Evolutionary conservation across 2,888 invertebrate species (phyloP), one percentile per base, ranked within the genome.

Genomic region (Amblyjoppa fuscipennis): DNA sequence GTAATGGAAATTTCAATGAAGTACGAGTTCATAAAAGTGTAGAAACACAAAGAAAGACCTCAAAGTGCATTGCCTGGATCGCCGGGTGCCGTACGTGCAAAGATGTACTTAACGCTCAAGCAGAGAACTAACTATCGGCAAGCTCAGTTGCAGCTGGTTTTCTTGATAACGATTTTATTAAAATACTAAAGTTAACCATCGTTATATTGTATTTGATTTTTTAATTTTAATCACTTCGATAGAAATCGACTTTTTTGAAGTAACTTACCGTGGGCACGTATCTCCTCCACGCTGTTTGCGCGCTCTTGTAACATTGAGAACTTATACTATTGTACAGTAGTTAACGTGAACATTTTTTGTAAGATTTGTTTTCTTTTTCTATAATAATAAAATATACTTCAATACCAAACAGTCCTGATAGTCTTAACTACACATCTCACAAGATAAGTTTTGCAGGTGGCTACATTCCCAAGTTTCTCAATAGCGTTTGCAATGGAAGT

Each of bases 361-460:
- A 92, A 91, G 89, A 91, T 88, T 92, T 92, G 88, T 90, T 92
- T 91, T 90, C 89, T 87, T 86, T 91, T 91, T 91, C 91, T 89
- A 91, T 91, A 88, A 90, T 87, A 91, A 91, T 91, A 91, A 91
- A 70, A 45, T 38, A 73, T 56, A 82, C 75, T 77, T 76, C 76
- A 81, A 81, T 74, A 81, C 81, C 73, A 81, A 84, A 81, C n/a
- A 20, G 9, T 16, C 31, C 41, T 51, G 5, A 61, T 13, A 64
- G 31, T 31, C 31, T 13, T 31, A 16, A 34, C 31, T 31, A 11
- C 4, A 64, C 31, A 7, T 34, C 16, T 34, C n/a, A 49, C 16
- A 49, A 49, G 16, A 49, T 49, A 49, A 16, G 45, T 49, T 16
- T 49, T 49, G 45, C 16, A 49, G 45, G 16, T 16, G 13, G 45